A percentile compares a stretch with the other conserved stretches of the same genome.
phyloP scores from a whole-genome alignment of 2,113 vertebrate genomes.

The Pollachius pollachius region DNA sequence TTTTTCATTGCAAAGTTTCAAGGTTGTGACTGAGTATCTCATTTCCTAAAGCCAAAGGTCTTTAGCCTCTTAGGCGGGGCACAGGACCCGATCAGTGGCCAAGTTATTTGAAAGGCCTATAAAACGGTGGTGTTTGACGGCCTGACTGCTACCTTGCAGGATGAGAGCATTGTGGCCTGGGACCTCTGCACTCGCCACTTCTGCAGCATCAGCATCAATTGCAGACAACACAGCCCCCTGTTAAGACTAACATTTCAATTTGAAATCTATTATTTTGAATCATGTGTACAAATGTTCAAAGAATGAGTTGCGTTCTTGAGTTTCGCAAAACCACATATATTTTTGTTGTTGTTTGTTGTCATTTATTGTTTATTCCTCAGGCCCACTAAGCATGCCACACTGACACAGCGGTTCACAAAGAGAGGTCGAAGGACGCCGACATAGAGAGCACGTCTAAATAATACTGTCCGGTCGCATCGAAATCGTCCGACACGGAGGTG shows the following conservation, averaged over 20 bases:
- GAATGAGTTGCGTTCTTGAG: constrained; percentile 79
- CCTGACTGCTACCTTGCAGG: no score
- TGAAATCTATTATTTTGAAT: constrained; percentile 51
- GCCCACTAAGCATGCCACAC: constrained; percentile 85
- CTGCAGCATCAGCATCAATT: constrained; percentile 82
- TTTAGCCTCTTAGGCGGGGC: no score
- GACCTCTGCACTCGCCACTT: background rate
- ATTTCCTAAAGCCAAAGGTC: no score
- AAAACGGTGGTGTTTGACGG: no score
- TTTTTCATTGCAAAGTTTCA: background rate
- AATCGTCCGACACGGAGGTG: no score
- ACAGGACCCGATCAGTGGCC: no score
- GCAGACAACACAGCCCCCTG: constrained; percentile 83
- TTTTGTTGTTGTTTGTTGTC: constrained; percentile 50
- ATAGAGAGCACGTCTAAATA: constrained; percentile 88
- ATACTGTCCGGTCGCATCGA: constrained; percentile 84
- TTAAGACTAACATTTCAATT: constrained; percentile 79
- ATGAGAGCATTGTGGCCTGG: no score
- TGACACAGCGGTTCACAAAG: constrained; percentile 87
- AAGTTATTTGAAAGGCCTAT: no score
- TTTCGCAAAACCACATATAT: constrained; percentile 67
- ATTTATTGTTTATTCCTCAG: background rate
- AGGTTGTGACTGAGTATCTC: no score
- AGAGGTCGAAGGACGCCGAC: constrained; percentile 92
- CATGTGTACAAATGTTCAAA: constrained; percentile 76